These are phyloP conservation scores for Solea solea DNA, from an alignment of 2,113 vertebrate species.

Conservation along the genomic window DNA sequence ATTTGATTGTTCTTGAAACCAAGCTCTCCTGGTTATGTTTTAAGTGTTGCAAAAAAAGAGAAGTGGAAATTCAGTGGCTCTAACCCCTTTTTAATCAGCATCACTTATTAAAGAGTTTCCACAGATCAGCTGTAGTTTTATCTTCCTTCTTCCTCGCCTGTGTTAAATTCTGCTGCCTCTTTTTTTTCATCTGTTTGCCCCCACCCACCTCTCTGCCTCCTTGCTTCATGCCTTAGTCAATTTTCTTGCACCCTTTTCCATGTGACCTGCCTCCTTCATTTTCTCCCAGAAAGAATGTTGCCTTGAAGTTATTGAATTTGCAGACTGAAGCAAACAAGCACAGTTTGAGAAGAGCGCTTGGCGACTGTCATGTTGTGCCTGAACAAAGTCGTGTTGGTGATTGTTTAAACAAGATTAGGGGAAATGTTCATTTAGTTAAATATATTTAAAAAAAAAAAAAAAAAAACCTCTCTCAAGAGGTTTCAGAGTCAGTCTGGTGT, in stretches of 20 bases:
- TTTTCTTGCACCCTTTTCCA: conserved; percentile 5
- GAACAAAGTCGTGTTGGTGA: not conserved
- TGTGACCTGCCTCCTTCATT: conserved; percentile 1
- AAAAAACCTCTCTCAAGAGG: not conserved
- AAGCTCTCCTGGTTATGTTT: too few relatives aligned
- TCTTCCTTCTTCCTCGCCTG: not conserved
- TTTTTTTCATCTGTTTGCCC: not conserved
- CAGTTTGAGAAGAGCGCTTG: not conserved
- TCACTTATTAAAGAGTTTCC: not conserved
- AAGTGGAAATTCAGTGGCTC: not conserved
- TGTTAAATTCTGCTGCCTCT: not conserved
- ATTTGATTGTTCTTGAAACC: too few relatives aligned
- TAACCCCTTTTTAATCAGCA: not conserved
- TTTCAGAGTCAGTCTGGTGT: not conserved
- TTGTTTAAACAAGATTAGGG: not conserved
- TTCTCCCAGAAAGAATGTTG: conserved; percentile 22
- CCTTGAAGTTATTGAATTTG: conserved; percentile 24
- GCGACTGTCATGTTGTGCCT: too few relatives aligned
- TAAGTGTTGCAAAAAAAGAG: too few relatives aligned
- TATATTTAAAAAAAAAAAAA: not conserved
- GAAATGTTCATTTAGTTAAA: not conserved
- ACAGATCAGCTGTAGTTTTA: not conserved
- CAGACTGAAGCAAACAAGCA: conserved; percentile 5
- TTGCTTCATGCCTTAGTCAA: conserved; percentile 1
- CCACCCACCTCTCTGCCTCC: not conserved